Percentiles rank a stretch among this genome's conserved stretches.
Evolutionary conservation across 1,140 invertebrate species (phyloP).

Genomic region (Triops cancriformis): DNA sequence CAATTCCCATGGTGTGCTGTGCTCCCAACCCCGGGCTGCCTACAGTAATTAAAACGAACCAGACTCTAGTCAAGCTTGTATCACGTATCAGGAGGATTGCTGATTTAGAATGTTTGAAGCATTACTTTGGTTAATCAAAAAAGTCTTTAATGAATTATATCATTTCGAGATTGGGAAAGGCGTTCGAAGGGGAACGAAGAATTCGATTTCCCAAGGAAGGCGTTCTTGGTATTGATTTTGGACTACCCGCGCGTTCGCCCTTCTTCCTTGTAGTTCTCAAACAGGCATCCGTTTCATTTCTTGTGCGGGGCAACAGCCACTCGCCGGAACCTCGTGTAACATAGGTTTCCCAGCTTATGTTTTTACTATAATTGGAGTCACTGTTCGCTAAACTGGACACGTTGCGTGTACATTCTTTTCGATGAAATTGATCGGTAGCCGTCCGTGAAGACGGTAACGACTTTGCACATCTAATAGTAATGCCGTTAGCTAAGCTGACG

Average conservation of each 20-base stretch:
- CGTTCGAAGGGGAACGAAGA: neutral
- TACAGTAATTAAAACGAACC: no score
- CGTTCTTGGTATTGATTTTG: constrained; percentile 6
- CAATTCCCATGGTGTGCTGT: neutral
- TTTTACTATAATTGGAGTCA: no score
- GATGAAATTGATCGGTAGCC: neutral
- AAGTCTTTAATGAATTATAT: neutral
- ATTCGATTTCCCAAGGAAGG: neutral
- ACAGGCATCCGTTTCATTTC: neutral
- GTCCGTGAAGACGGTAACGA: neutral
- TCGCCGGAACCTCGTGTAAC: neutral
- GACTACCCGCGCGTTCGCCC: neutral
- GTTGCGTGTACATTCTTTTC: neutral
- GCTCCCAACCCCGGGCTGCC: neutral
- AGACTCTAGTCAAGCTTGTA: no score
- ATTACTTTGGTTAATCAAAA: neutral
- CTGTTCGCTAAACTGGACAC: neutral
- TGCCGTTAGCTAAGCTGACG: neutral
- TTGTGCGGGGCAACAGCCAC: neutral
- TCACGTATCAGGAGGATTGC: no score
- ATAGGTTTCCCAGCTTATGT: no score
- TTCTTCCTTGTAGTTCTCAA: neutral
- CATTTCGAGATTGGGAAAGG: neutral
- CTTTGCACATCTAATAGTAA: neutral
- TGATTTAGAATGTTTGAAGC: neutral